A percentile compares a stretch with the other conserved stretches of the same genome.
phyloP scores from a whole-genome alignment of 2,113 vertebrate genomes.

The Pungitius pungitius region DNA sequence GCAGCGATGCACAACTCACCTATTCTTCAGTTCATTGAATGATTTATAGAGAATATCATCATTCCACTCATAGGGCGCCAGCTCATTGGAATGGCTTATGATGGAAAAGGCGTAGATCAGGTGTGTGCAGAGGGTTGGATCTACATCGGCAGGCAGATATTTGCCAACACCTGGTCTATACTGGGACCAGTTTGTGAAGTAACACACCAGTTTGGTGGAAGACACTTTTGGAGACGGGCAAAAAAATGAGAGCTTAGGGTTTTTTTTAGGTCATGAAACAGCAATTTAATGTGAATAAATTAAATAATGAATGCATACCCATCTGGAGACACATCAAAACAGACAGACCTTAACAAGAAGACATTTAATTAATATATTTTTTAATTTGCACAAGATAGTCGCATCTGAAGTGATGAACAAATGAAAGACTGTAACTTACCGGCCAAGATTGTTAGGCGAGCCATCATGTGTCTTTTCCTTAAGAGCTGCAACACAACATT shows the following conservation, averaged over 20 bases:
- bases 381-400: not conserved
- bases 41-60: conserved; percentile 81
- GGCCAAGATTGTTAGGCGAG: conserved; percentile 45
- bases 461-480: conserved; percentile 48
- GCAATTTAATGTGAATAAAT: not conserved
- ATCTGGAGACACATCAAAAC: conserved; percentile 66
- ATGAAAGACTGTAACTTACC: conserved; percentile 44
- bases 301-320: conserved; percentile 58
- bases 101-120: conserved; percentile 86
- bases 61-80: conserved; percentile 82
- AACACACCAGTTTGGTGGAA: conserved; percentile 84
- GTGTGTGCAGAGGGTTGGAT: conserved; percentile 83
- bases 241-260: not conserved
- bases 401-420: not conserved
- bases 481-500: not conserved
- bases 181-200: conserved; percentile 90
- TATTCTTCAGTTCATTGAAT: conserved; percentile 84
- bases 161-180: conserved; percentile 77
- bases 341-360: conserved; percentile 55
- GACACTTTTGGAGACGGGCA: conserved; percentile 63
- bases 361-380: not conserved
- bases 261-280: not conserved
- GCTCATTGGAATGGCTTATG: conserved; percentile 79
- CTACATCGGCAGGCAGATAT: conserved; percentile 76
- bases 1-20: conserved; percentile 61